phyloP scores from a whole-genome alignment of 1,140 invertebrate species.

The Apis mellifera region DNA sequence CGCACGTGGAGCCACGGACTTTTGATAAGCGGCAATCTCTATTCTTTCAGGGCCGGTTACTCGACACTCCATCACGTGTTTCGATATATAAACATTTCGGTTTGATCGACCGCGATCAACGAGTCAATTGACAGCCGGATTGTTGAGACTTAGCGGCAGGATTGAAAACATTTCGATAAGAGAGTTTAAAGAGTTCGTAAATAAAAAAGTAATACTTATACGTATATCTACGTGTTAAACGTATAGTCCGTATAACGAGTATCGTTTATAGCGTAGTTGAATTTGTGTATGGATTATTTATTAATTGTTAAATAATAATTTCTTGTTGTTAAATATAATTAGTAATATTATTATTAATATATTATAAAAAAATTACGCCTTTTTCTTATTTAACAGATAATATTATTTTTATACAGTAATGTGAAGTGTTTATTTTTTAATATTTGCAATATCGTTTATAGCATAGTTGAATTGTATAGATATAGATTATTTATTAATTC shows the following conservation, averaged over 20 bases:
- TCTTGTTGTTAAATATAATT: too few relatives aligned
- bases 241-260: too few relatives aligned
- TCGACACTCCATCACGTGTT: constrained; percentile 56
- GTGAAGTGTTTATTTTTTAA: background rate
- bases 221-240: background rate
- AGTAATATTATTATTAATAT: too few relatives aligned
- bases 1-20: constrained; percentile 9
- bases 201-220: background rate
- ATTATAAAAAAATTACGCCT: too few relatives aligned
- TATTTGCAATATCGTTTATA: too few relatives aligned
- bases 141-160: background rate
- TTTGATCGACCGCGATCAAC: constrained; percentile 41
- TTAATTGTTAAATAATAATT: too few relatives aligned
- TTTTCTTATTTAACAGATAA: too few relatives aligned
- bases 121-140: constrained; percentile 17
- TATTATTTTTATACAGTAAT: background rate
- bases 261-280: too few relatives aligned
- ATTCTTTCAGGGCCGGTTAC: constrained; percentile 41
- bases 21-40: constrained; percentile 40
- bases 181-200: background rate
- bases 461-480: too few relatives aligned
- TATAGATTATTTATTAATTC: too few relatives aligned
- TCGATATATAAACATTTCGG: constrained; percentile 7
- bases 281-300: too few relatives aligned
- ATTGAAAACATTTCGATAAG: background rate